Evolutionary conservation across 1,140 invertebrate species (phyloP).

Genomic region (Chironomus tepperi): DNA sequence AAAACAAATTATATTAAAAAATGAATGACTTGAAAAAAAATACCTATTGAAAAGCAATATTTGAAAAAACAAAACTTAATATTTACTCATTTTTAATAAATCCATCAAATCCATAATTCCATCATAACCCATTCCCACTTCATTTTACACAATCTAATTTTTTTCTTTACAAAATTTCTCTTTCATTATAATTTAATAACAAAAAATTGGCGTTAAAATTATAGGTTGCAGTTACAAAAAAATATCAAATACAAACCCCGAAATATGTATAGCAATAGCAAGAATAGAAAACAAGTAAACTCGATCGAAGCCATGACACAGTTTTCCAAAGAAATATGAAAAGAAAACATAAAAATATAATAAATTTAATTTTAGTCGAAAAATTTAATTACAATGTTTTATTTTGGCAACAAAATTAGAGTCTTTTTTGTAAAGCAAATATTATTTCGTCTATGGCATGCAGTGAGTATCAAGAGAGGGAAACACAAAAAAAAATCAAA

Average conservation of each 20-base stretch:
- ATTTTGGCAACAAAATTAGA: slow-evolving; percentile 24
- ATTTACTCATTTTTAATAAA: too few species aligned
- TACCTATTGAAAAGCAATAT: too few species aligned
- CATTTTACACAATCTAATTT: too few species aligned
- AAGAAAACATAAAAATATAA: too few species aligned
- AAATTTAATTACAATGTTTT: slow-evolving; percentile 17
- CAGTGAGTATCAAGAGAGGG: too few species aligned
- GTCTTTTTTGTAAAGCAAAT: neutral
- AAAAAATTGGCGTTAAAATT: slow-evolving; percentile 20
- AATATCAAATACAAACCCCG: neutral
- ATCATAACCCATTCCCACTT: too few species aligned
- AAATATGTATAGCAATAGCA: neutral
- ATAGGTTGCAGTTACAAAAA: neutral
- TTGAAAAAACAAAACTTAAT: too few species aligned
- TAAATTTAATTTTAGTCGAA: neutral
- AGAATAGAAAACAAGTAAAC: neutral
- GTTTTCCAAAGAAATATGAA: neutral
- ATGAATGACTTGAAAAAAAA: too few species aligned
- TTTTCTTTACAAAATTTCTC: too few species aligned
- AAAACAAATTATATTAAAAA: too few species aligned
- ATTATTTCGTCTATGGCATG: neutral
- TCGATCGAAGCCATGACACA: neutral
- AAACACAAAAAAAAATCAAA: neutral
- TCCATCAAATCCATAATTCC: too few species aligned
- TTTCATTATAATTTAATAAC: neutral